These are phyloP conservation scores for Trichopoda pennipes DNA, from an alignment of 2,888 invertebrate species.

Conservation along the genomic window DNA sequence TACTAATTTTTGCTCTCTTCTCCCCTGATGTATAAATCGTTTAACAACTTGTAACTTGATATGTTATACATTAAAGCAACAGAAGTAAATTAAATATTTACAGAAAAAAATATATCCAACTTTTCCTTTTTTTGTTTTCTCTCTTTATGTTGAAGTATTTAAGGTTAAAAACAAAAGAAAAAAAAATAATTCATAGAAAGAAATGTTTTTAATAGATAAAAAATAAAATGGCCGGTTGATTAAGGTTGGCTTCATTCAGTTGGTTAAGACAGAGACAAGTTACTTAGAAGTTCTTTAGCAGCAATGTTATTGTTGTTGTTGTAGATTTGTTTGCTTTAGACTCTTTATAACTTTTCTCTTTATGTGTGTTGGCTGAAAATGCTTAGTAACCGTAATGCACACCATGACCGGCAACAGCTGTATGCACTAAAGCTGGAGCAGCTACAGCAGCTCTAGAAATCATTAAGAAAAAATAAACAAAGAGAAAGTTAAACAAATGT, in stretches of 20 bases:
- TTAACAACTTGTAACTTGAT: background rate
- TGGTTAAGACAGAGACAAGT: conserved; percentile 14
- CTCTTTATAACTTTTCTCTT: conserved; percentile 13
- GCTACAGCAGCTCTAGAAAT: conserved; percentile 76
- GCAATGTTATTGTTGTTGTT: background rate
- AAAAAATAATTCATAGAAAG: conserved; percentile 9
- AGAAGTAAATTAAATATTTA: conserved; percentile 58
- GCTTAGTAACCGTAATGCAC: conserved; percentile 80
- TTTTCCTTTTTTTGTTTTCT: conserved; percentile 17
- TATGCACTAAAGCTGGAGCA: conserved; percentile 79
- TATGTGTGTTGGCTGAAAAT: background rate
- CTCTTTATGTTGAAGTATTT: conserved; percentile 41
- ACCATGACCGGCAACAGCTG: conserved; percentile 80
- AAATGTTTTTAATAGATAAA: conserved; percentile 39
- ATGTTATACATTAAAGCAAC: conserved; percentile 43
- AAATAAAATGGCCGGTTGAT: conserved; percentile 34
- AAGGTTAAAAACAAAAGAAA: background rate
- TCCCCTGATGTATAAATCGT: conserved; percentile 26
- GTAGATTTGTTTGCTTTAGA: conserved; percentile 16
- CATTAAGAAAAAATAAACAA: background rate
- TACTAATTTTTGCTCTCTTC: conserved; percentile 58
- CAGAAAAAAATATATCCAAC: conserved; percentile 50
- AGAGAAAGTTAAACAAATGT: background rate
- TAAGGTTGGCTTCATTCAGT: conserved; percentile 17
- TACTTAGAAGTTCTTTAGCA: conserved; percentile 28